Conservation (phyloP, 2,797 vertebrate species). For the Masticophis lateralis region DNA sequence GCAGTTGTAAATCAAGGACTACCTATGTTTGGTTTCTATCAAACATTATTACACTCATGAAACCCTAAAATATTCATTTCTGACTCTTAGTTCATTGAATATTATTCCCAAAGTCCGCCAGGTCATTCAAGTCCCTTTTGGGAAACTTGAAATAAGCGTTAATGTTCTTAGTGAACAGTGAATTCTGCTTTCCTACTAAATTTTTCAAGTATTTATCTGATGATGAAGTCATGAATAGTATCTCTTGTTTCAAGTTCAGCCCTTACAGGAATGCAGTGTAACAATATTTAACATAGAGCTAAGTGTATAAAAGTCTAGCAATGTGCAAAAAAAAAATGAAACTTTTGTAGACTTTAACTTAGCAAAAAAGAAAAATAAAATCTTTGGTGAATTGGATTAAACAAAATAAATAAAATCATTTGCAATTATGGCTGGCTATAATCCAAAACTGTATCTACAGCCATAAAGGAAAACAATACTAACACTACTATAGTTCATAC, state of each 20-base stretch:
- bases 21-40: background rate
- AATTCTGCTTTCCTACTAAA: background rate
- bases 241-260: background rate
- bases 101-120: background rate
- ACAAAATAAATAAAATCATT: background rate
- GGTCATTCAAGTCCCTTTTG: background rate
- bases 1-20: background rate
- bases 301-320: background rate
- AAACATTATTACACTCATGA: background rate
- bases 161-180: background rate
- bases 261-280: background rate
- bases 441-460: background rate
- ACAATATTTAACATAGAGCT: background rate
- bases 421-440: background rate
- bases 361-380: background rate
- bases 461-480: background rate
- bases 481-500: background rate
- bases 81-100: background rate
- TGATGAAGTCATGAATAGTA: background rate
- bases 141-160: background rate
- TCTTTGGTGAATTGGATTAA: background rate
- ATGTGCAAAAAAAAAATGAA: background rate
- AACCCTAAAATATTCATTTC: background rate
- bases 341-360: background rate
- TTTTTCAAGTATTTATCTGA: background rate